phyloP scores from a whole-genome alignment of 2,113 vertebrate genomes.

The Phalacrocorax pelagicus region DNA sequence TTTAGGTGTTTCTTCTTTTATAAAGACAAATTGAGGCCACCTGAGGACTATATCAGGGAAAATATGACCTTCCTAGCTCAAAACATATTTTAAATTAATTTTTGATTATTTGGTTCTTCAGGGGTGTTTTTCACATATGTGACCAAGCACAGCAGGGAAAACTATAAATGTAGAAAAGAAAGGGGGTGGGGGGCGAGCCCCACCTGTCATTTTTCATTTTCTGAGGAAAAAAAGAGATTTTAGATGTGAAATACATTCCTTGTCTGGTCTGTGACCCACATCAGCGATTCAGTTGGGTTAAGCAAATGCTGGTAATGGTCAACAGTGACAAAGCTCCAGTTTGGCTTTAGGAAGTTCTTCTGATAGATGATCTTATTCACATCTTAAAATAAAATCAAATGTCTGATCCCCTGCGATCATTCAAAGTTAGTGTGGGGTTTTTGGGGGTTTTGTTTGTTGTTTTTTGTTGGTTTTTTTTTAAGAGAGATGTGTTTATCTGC shows the following conservation, averaged over 20 bases:
- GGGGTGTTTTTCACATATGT: background rate
- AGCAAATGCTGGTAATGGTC: background rate
- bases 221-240: background rate
- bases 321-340: background rate
- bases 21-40: background rate
- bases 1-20: background rate
- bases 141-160: background rate
- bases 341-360: background rate
- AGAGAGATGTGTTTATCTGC: background rate
- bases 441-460: fast-evolving
- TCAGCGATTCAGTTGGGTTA: background rate
- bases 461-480: background rate
- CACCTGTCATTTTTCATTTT: background rate
- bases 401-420: background rate
- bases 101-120: background rate
- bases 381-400: background rate
- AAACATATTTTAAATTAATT: background rate
- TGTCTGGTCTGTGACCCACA: background rate
- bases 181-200: too few species aligned
- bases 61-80: background rate
- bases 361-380: background rate
- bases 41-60: background rate
- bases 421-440: background rate
- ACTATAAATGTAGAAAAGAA: background rate
- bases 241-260: background rate